These are phyloP conservation scores for Microtus pennsylvanicus DNA, from an alignment of 2,113 vertebrate genomes.

Conservation along the genomic window DNA sequence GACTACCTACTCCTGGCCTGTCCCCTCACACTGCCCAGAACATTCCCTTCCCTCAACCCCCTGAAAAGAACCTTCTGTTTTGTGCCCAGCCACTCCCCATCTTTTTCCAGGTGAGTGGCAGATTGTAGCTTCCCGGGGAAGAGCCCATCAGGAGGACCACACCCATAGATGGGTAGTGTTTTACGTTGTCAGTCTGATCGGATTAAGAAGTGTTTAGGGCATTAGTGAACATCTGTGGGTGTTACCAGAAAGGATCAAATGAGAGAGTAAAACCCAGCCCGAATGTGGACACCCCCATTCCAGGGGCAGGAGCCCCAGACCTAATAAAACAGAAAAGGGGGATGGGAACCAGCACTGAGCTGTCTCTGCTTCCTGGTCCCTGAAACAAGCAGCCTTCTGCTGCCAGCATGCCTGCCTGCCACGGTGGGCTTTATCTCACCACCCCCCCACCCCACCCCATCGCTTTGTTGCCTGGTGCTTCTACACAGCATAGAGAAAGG, in stretches of 20 bases:
- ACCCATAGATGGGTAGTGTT: neutral
- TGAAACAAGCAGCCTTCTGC: neutral
- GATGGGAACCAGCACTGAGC: too few species aligned
- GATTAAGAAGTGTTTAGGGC: neutral
- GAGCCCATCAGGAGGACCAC: neutral
- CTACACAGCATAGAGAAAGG: neutral
- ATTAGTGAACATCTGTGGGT: too few species aligned
- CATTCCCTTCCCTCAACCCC: neutral
- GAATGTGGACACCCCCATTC: neutral
- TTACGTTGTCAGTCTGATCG: neutral
- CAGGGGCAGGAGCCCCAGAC: neutral
- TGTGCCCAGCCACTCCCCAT: neutral
- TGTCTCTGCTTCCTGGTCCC: neutral
- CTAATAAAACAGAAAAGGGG: neutral
- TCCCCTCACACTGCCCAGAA: neutral
- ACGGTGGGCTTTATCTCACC: too few species aligned
- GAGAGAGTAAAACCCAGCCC: too few species aligned
- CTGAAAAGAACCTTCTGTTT: neutral
- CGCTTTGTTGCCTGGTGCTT: too few species aligned
- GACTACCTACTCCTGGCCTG: neutral
- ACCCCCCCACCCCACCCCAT: too few species aligned
- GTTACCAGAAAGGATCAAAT: neutral
- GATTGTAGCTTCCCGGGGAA: neutral
- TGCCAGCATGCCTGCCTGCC: neutral
- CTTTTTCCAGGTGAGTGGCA: neutral